Conservation (phyloP, 2,797 vertebrate genomes). For the Acrossocheilus wenchowensis region DNA sequence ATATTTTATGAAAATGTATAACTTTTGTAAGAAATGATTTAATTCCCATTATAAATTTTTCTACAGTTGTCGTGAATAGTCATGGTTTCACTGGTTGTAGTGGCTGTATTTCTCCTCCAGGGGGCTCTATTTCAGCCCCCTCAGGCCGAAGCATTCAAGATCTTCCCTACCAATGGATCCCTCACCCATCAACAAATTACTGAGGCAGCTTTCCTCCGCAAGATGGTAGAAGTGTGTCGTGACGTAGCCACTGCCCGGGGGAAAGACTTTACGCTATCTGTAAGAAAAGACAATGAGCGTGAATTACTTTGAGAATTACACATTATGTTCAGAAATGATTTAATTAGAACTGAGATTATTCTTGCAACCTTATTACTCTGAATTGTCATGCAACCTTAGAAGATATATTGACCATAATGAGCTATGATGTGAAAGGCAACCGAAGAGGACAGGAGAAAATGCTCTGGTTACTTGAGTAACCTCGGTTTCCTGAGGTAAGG, state of each 20-base stretch:
- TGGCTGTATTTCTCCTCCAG: conserved; percentile 21
- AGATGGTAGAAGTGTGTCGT: conserved; percentile 24
- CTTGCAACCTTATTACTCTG: too few species aligned
- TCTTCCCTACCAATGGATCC: not conserved
- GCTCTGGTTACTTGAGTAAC: too few species aligned
- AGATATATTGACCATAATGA: too few species aligned
- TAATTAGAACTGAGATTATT: too few species aligned
- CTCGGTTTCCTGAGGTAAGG: too few species aligned
- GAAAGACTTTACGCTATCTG: not conserved
- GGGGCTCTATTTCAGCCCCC: not conserved
- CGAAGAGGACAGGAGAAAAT: too few species aligned
- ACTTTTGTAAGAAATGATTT: not conserved
- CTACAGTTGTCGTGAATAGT: not conserved
- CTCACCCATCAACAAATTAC: conserved; percentile 44
- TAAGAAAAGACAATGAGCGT: not conserved
- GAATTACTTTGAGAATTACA: not conserved
- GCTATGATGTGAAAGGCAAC: too few species aligned
- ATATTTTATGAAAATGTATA: not conserved
- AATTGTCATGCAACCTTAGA: too few species aligned
- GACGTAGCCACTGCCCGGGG: not conserved
- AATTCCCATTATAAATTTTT: not conserved
- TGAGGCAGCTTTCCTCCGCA: not conserved
- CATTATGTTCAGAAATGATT: too few species aligned
- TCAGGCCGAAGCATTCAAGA: not conserved
- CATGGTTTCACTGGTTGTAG: conserved; percentile 9